Evolutionary conservation across 1,140 invertebrate genomes (phyloP).

Genomic region (Chrysomallon squamiferum): DNA sequence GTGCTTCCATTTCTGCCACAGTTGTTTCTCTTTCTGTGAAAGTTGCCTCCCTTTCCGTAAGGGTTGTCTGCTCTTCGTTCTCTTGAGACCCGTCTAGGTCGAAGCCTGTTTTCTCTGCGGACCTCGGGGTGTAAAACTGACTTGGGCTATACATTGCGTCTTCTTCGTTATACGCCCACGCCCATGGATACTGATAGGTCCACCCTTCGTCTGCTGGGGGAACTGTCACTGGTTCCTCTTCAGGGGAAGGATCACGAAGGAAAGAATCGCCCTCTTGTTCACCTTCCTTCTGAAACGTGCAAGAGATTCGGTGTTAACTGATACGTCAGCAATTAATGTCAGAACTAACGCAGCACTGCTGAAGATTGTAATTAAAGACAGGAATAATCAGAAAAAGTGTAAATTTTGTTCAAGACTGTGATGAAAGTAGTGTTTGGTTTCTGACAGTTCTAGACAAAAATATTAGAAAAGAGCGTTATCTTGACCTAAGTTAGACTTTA

Average conservation of each 20-base stretch:
- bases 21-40: not conserved
- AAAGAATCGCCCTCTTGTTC: not conserved
- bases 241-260: not conserved
- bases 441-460: too few relatives aligned
- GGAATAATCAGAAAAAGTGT: too few relatives aligned
- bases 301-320: too few relatives aligned
- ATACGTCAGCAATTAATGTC: too few relatives aligned
- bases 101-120: not conserved
- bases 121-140: not conserved
- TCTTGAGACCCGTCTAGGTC: not conserved
- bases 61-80: too few relatives aligned
- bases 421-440: too few relatives aligned
- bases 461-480: too few relatives aligned
- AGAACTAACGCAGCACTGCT: too few relatives aligned
- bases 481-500: too few relatives aligned
- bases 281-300: not conserved
- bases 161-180: conserved; percentile 19
- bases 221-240: not conserved
- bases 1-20: not conserved
- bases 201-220: conserved; percentile 12
- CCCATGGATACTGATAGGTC: conserved; percentile 14
- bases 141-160: not conserved
- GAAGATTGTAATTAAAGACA: too few relatives aligned
- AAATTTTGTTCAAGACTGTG: too few relatives aligned
- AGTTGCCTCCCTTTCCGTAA: too few relatives aligned